Evolutionary conservation across 2,113 vertebrate species (phyloP), one percentile per base, ranked within the genome.

Genomic region (Petromus typicus): DNA sequence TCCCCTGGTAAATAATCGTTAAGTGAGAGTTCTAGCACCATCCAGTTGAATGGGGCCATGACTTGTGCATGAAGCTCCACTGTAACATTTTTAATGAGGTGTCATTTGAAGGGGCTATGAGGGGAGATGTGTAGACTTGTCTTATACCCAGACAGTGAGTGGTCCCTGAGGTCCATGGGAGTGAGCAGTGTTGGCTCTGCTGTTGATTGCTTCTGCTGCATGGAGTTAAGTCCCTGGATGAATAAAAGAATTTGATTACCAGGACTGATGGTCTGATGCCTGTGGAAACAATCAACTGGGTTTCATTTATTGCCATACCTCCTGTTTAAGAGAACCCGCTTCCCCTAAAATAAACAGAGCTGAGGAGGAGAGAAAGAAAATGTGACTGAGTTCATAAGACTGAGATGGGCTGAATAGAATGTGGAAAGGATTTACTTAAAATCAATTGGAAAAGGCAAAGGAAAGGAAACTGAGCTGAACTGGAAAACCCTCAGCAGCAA

Each of bases 381-480:
- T 94, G 90, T 71, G 84, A 79, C 96, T 97, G 87, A 96, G 90
- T 92, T 96, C 75, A 59, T 84, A 94, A 96, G 95, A 95, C 54
- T 91, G 59, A 95, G 56, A 37, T 89, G 94, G 69, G 82, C 95
- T 87, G 93, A 48, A 96, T 89, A 91, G 81, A 94, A 98, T 94
- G 96, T 94, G 92, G 86, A 95, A 93, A 85, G 80, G 82, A 63
- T 73, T 97, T 89, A 78, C 91, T 97, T 93, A 94, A 92, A 81
- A 92, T 98, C 81, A 93, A 94, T 88, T 97, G 94, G 92, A 97
- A 98, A 98, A 98, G 97, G 96, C 97, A 98, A 97, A 98, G 96
- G 95, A 97, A 96, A 97, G 94, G 97, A 98, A 98, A 98, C 97
- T 98, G 97, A 98, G 95, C 96, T 98, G 98, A 98, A 98, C 96